Conservation (phyloP, 2,888 invertebrate species). For the Julus scanicus region DNA sequence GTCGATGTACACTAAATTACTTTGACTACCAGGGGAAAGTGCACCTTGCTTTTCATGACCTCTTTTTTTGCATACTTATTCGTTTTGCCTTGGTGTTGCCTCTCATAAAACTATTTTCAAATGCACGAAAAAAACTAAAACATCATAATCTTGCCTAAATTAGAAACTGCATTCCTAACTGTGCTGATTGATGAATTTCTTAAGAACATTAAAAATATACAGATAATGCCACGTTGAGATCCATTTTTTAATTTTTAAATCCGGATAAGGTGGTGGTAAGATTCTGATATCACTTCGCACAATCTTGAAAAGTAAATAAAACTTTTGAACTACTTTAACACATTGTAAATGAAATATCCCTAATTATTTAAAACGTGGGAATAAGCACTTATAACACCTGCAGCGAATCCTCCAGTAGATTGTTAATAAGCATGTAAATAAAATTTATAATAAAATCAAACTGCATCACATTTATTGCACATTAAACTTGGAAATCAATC, state of each 20-base stretch:
- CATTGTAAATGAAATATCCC: background rate
- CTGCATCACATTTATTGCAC: no score
- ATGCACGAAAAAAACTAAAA: background rate
- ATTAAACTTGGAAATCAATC: background rate
- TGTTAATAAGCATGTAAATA: no score
- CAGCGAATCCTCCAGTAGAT: background rate
- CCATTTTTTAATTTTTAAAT: background rate
- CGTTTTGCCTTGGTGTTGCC: background rate
- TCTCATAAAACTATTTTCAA: background rate
- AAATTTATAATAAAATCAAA: no score
- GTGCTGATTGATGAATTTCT: background rate
- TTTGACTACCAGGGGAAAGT: background rate
- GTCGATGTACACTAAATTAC: background rate
- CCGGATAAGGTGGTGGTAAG: background rate
- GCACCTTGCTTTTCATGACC: conserved; percentile 39
- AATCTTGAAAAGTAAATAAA: conserved; percentile 40
- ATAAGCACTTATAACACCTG: background rate
- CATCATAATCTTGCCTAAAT: background rate
- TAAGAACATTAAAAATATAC: background rate
- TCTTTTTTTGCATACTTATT: background rate
- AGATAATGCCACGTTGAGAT: conserved; percentile 10
- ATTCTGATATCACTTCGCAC: background rate
- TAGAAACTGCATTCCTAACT: background rate
- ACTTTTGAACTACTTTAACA: conserved; percentile 31
- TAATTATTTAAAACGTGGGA: conserved; percentile 1